Percentiles rank a stretch among this genome's conserved stretches.
phyloP scores from a whole-genome alignment of 35 echinoderm and acorn worm species.

The Stichopus chloronotus region DNA sequence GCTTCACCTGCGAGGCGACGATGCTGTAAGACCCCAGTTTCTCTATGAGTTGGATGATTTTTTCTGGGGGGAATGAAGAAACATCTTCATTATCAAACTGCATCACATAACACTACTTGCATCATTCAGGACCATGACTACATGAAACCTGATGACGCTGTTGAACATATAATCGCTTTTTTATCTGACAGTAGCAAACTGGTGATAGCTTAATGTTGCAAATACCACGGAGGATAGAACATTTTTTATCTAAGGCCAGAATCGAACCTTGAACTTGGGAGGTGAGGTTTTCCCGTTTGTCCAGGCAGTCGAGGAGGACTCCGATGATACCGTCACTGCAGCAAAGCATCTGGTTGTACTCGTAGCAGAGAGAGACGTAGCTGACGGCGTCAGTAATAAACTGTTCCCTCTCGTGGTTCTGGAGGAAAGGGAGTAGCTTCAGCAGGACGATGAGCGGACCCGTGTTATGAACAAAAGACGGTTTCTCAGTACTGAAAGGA shows the following conservation, averaged over 20 bases:
- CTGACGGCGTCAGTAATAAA: slow-evolving; percentile 55
- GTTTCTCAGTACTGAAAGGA: slow-evolving; percentile 69
- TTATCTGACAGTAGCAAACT: no score
- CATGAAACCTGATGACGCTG: no score
- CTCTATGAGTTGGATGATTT: slow-evolving; percentile 81
- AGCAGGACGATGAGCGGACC: slow-evolving; percentile 74
- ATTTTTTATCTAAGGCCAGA: not conserved
- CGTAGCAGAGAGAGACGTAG: slow-evolving; percentile 71
- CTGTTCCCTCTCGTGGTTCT: slow-evolving; percentile 56
- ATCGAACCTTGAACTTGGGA: slow-evolving; percentile 83
- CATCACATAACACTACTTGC: no score
- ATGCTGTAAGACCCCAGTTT: slow-evolving; percentile 91
- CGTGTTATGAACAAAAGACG: slow-evolving; percentile 83
- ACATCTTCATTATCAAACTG: not conserved
- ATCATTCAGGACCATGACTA: no score
- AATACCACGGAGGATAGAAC: no score
- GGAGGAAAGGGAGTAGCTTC: slow-evolving; percentile 75
- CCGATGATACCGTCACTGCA: slow-evolving; percentile 86
- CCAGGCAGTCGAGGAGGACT: slow-evolving; percentile 74
- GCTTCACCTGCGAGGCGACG: slow-evolving; percentile 83
- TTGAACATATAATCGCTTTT: no score
- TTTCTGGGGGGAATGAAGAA: slow-evolving; percentile 55
- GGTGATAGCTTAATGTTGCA: no score
- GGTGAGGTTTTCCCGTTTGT: slow-evolving; percentile 70
- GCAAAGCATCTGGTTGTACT: slow-evolving; percentile 94